Conservation (phyloP, 2,113 vertebrate genomes). For the Ictalurus furcatus region DNA sequence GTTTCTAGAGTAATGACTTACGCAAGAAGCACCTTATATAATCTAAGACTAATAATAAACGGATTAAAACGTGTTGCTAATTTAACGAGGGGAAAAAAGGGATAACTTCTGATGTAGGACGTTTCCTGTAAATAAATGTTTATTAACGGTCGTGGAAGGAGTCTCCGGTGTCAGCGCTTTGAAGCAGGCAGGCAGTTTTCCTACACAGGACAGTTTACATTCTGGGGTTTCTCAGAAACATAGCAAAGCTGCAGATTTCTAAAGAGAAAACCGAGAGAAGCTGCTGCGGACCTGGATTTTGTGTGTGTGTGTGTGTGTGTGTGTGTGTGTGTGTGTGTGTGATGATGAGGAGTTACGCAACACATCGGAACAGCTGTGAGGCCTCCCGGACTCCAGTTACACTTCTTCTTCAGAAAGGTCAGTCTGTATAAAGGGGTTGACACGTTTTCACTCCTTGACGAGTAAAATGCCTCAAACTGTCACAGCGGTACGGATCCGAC, state of each 20-base stretch:
- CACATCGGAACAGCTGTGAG: slow-evolving; percentile 47
- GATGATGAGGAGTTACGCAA: slow-evolving; percentile 37
- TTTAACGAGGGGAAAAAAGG: background rate
- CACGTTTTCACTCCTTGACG: background rate
- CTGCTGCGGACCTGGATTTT: background rate
- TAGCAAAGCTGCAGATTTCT: background rate
- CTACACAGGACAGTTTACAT: background rate
- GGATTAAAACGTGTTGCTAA: background rate
- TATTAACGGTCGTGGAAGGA: background rate
- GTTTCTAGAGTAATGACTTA: background rate
- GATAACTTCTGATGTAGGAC: background rate
- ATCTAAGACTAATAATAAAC: background rate
- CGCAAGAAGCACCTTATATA: background rate
- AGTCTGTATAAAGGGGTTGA: slow-evolving; percentile 22
- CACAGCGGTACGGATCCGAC: background rate
- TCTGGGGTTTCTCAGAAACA: background rate
- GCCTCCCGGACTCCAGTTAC: slow-evolving; percentile 40
- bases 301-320: slow-evolving; percentile 11
- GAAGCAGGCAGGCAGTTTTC: background rate
- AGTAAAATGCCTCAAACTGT: background rate
- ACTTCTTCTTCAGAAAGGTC: slow-evolving; percentile 38
- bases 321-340: background rate
- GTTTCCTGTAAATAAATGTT: background rate
- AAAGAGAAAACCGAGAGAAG: background rate
- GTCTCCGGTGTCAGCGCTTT: background rate